Evolutionary conservation across 2,888 invertebrate genomes (phyloP).

Genomic region (Meiosimyza platycephala): DNA sequence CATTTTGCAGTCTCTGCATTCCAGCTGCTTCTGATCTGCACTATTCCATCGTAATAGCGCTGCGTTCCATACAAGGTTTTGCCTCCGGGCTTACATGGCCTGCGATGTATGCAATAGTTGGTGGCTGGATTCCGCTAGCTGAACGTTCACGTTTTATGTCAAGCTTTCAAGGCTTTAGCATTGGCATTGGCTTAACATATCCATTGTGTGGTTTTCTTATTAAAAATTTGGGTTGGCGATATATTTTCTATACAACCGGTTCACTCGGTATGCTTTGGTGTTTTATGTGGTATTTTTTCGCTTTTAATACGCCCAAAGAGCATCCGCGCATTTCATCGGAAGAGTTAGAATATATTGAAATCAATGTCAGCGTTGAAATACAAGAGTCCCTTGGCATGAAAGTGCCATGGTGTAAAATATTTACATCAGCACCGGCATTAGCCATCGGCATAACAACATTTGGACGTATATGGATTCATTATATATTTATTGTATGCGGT

Average conservation of each 20-base stretch:
- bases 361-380: constrained; percentile 71
- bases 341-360: constrained; percentile 76
- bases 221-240: constrained; percentile 75
- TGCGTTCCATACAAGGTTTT: constrained; percentile 76
- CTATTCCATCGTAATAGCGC: constrained; percentile 72
- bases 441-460: constrained; percentile 79
- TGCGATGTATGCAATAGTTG: constrained; percentile 80
- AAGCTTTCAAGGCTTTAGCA: constrained; percentile 81
- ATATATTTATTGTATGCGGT: constrained; percentile 78
- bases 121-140: constrained; percentile 78
- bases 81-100: constrained; percentile 81
- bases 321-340: constrained; percentile 76
- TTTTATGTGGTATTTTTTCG: constrained; percentile 75
- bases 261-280: constrained; percentile 75
- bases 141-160: constrained; percentile 81
- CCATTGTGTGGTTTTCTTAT: constrained; percentile 78
- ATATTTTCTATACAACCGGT: constrained; percentile 78
- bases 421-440: constrained; percentile 76
- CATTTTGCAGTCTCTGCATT: constrained; percentile 75
- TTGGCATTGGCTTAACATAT: constrained; percentile 79
- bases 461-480: constrained; percentile 81
- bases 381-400: constrained; percentile 66
- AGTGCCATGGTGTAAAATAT: constrained; percentile 76
- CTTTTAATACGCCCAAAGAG: constrained; percentile 75
- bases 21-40: constrained; percentile 74